Percentiles rank a stretch among this genome's conserved stretches.
phyloP scores from a whole-genome alignment of 2,797 vertebrate species.

The Glossophaga mutica region DNA sequence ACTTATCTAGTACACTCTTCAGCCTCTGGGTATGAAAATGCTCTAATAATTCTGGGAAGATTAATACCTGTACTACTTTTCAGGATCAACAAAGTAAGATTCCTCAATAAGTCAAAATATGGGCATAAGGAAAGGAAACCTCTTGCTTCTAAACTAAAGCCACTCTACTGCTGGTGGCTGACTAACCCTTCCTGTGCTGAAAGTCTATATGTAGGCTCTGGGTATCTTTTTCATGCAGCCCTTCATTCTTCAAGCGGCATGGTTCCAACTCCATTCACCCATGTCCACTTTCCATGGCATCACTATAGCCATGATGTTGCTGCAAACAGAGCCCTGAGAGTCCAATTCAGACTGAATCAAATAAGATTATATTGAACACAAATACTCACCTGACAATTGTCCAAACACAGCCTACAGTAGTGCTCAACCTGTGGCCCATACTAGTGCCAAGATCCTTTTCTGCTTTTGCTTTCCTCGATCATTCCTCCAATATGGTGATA shows the following conservation, averaged over 20 bases:
- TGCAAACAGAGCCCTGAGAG: not conserved
- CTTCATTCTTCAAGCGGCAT: not conserved
- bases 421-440: not conserved
- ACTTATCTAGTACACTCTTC: not conserved
- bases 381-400: not conserved
- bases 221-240: not conserved
- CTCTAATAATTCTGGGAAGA: constrained; percentile 15
- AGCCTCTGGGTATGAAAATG: not conserved
- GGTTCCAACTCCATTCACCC: not conserved
- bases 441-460: not conserved
- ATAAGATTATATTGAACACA: not conserved
- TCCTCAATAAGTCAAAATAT: not conserved
- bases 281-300: not conserved
- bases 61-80: constrained; percentile 37
- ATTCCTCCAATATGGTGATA: not conserved
- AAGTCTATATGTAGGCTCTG: not conserved
- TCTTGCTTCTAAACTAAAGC: not conserved
- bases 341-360: not conserved
- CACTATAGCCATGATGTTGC: not conserved
- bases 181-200: not conserved
- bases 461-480: not conserved
- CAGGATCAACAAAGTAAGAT: not conserved
- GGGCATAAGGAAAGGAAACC: not conserved
- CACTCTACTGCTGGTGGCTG: not conserved
- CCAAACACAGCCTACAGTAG: not conserved